These are phyloP conservation scores for Urechis unicinctus DNA, from an alignment of 2,888 invertebrate genomes.

Conservation along the genomic window DNA sequence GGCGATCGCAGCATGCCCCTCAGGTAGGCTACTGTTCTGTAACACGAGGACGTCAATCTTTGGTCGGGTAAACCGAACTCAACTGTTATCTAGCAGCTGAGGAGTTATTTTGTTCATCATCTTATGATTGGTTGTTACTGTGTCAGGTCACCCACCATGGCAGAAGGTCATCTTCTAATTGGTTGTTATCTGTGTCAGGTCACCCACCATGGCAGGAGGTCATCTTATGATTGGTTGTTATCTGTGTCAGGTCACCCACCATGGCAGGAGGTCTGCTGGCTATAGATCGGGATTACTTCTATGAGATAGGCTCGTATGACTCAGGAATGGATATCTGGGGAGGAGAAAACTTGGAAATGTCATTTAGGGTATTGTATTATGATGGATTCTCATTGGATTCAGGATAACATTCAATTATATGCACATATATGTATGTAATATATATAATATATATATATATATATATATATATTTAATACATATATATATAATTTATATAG, in stretches of 20 bases:
- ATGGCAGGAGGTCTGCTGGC: conserved; percentile 23
- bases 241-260: conserved; percentile 15
- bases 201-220: conserved; percentile 98
- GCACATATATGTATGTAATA: too few relatives aligned
- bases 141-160: conserved; percentile 87
- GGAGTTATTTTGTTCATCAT: background rate
- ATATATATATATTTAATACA: background rate
- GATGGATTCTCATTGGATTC: too few relatives aligned
- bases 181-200: conserved; percentile 50
- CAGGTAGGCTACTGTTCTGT: conserved; percentile 50
- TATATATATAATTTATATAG: background rate
- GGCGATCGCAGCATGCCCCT: conserved; percentile 88
- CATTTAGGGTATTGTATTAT: conserved; percentile 73
- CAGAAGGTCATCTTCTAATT: conserved; percentile 64
- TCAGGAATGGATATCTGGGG: conserved; percentile 99
- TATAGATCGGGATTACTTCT: conserved; percentile 85
- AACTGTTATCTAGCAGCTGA: background rate
- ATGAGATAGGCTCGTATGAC: conserved; percentile 95
- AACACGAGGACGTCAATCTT: too few relatives aligned
- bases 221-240: background rate
- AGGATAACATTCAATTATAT: too few relatives aligned
- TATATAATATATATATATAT: background rate
- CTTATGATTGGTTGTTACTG: background rate
- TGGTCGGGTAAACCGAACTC: background rate
- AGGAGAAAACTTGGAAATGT: conserved; percentile 91